Percentiles rank a stretch among this genome's conserved stretches.
These are phyloP conservation scores for Sabellastarte sp. DNA, from an alignment of 2,888 invertebrate genomes.

Conservation along the genomic window DNA sequence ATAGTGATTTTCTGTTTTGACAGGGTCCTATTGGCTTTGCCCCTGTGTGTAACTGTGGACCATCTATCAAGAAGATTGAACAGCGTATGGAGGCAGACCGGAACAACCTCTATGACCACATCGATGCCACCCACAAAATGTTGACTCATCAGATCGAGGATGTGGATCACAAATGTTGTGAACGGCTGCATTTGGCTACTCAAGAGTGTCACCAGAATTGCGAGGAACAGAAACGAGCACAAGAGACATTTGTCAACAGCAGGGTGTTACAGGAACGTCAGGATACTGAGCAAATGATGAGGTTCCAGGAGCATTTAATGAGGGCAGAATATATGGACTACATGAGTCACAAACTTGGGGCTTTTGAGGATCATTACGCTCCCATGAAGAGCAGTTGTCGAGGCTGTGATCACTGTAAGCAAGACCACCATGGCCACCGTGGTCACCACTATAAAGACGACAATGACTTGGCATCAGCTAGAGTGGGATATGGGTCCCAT, in stretches of 20 bases:
- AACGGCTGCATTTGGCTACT: slow-evolving; percentile 34
- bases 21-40: slow-evolving; percentile 78
- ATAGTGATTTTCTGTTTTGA: background rate
- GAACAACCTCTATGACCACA: slow-evolving; percentile 74
- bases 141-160: slow-evolving; percentile 80
- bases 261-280: slow-evolving; percentile 58
- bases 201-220: background rate
- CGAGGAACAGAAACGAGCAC: slow-evolving; percentile 52
- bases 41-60: slow-evolving; percentile 83
- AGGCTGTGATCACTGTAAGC: slow-evolving; percentile 16
- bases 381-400: slow-evolving; percentile 8
- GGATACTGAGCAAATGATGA: slow-evolving; percentile 61
- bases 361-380: background rate
- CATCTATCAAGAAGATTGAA: slow-evolving; percentile 85
- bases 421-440: background rate
- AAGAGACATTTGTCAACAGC: slow-evolving; percentile 65
- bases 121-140: slow-evolving; percentile 77
- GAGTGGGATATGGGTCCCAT: background rate
- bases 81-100: slow-evolving; percentile 76
- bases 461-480: background rate
- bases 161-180: slow-evolving; percentile 66
- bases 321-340: slow-evolving; percentile 47
- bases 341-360: slow-evolving; percentile 36
- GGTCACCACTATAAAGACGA: slow-evolving; percentile 10
- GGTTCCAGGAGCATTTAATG: slow-evolving; percentile 34